Conservation (phyloP, 2,113 vertebrate genomes). For the Genyomyrus donnyi region DNA sequence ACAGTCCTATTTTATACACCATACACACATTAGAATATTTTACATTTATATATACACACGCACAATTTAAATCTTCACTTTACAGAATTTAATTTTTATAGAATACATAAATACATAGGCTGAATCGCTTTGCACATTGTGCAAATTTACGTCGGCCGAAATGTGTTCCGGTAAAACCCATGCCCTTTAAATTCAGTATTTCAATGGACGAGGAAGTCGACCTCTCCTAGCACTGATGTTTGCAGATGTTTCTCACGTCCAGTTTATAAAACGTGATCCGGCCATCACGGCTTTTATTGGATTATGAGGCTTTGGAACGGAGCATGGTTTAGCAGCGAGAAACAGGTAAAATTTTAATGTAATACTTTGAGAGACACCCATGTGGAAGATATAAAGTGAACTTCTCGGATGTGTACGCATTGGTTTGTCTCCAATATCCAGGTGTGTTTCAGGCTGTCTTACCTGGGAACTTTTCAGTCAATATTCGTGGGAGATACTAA, state of each 20-base stretch:
- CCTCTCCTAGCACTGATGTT: neutral
- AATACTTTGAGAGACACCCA: neutral
- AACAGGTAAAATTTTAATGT: neutral
- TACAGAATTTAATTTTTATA: neutral
- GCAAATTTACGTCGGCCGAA: neutral
- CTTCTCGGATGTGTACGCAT: neutral
- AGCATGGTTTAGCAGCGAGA: neutral
- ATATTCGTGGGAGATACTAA: neutral
- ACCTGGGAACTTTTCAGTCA: neutral
- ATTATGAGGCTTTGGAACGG: neutral
- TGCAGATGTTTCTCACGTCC: neutral
- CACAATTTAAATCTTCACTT: neutral
- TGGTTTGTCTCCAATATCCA: neutral
- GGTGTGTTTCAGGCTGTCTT: neutral
- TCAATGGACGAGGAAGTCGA: neutral
- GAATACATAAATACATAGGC: neutral
- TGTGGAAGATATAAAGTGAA: neutral
- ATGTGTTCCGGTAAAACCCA: neutral
- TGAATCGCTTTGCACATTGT: neutral
- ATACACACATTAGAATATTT: neutral
- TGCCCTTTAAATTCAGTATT: neutral
- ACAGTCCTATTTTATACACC: neutral
- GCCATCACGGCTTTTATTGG: neutral
- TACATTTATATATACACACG: neutral
- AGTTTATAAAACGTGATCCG: neutral